These are phyloP conservation scores for Edolisoma coerulescens DNA, from an alignment of 2,113 vertebrate genomes.

Conservation along the genomic window DNA sequence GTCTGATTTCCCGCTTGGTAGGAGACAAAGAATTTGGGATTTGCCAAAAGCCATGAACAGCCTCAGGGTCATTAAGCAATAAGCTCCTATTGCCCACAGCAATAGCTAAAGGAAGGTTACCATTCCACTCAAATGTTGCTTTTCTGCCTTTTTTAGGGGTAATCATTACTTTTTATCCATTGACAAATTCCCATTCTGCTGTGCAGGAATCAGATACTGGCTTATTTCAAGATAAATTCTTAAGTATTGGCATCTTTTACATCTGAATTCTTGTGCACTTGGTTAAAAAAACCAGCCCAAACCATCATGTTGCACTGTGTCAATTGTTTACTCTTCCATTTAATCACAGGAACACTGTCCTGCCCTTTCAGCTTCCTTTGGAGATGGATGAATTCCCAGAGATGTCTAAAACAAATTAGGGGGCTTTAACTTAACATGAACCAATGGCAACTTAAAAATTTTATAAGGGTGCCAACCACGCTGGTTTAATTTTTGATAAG, in stretches of 20 bases:
- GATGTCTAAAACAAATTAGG: neutral
- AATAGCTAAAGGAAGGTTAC: neutral
- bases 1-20: neutral
- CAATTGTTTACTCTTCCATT: neutral
- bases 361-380: slow-evolving; percentile 2
- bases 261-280: neutral
- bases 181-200: neutral
- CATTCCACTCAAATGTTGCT: neutral
- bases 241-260: neutral
- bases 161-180: neutral
- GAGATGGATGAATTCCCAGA: slow-evolving; percentile 6
- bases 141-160: neutral
- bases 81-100: neutral
- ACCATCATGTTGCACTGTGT: neutral
- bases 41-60: neutral
- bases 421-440: neutral
- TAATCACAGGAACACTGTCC: neutral
- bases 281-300: neutral
- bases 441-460: slow-evolving; percentile 23
- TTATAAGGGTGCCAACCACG: neutral
- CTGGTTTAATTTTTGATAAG: slow-evolving; percentile 44
- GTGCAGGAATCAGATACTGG: neutral
- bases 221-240: neutral
- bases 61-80: neutral
- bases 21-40: neutral